Evolutionary conservation across 2,888 invertebrate genomes (phyloP).

Genomic region (Bhutanitis thaidina): DNA sequence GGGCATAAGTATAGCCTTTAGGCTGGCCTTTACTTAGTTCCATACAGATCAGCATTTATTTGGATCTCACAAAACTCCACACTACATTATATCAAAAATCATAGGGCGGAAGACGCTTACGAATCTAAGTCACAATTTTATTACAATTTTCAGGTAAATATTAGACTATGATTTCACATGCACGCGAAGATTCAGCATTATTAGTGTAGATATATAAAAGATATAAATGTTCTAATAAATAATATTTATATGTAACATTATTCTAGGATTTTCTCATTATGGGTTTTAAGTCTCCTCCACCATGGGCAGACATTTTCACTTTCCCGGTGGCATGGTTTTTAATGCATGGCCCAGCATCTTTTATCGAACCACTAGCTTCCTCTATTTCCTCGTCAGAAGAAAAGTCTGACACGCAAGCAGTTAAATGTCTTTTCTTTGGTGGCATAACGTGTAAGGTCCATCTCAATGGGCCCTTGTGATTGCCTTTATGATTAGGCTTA

Average conservation of each 20-base stretch:
- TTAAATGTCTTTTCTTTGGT: constrained; percentile 65
- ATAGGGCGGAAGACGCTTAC: constrained; percentile 14
- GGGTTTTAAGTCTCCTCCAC: constrained; percentile 67
- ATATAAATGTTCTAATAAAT: constrained; percentile 2
- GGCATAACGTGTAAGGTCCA: constrained; percentile 62
- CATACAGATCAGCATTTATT: constrained; percentile 46
- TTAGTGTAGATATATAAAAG: not conserved
- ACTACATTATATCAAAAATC: constrained; percentile 56
- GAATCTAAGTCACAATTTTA: constrained; percentile 12
- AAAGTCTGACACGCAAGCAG: constrained; percentile 61
- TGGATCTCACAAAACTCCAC: constrained; percentile 50
- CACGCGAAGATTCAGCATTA: not conserved
- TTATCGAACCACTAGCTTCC: constrained; percentile 46
- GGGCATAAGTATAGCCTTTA: constrained; percentile 27
- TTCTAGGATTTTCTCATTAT: constrained; percentile 63
- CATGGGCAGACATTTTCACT: constrained; percentile 63
- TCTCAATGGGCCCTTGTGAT: constrained; percentile 55
- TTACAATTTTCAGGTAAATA: constrained; percentile 13
- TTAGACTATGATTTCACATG: constrained; percentile 12
- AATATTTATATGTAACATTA: constrained; percentile 3
- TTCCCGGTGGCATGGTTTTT: constrained; percentile 52
- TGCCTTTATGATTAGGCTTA: constrained; percentile 37
- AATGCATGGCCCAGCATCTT: constrained; percentile 54
- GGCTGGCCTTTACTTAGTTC: constrained; percentile 43
- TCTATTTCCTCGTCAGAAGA: constrained; percentile 65